Evolutionary conservation across 2,888 invertebrate genomes (phyloP).

Genomic region (Eupelmus urozonus): DNA sequence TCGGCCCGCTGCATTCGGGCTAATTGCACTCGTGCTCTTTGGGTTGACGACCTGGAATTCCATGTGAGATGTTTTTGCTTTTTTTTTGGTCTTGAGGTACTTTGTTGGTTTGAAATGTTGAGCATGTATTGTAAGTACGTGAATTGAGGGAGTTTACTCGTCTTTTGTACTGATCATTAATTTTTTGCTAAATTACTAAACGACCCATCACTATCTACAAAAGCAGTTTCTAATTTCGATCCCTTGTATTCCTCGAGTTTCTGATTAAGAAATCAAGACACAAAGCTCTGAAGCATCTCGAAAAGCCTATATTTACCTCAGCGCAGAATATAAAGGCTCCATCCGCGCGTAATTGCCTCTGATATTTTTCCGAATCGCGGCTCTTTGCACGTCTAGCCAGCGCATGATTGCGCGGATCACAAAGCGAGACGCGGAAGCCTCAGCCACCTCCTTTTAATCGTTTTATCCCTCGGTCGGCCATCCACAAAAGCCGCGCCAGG

Average conservation of each 20-base stretch:
- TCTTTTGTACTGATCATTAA: no score
- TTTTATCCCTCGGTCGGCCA: neutral
- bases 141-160: no score
- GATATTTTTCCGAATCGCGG: conserved; percentile 2
- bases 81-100: neutral
- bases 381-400: no score
- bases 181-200: no score
- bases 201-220: no score
- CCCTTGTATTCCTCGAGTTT: no score
- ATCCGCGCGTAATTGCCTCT: conserved; percentile 4
- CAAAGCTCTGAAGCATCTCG: no score
- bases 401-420: neutral
- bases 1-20: neutral
- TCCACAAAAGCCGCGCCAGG: no score
- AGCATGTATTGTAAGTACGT: no score
- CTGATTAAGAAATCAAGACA: no score
- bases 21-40: conserved; percentile 1
- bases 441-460: neutral
- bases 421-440: neutral
- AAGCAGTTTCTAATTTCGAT: no score
- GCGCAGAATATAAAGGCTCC: neutral
- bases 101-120: no score
- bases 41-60: conserved; percentile 6
- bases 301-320: neutral
- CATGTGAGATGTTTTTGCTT: neutral